Evolutionary conservation across 2,888 invertebrate genomes (phyloP), one percentile per base, ranked within the genome.

Genomic region (Caenorhabditis zanzibari): DNA sequence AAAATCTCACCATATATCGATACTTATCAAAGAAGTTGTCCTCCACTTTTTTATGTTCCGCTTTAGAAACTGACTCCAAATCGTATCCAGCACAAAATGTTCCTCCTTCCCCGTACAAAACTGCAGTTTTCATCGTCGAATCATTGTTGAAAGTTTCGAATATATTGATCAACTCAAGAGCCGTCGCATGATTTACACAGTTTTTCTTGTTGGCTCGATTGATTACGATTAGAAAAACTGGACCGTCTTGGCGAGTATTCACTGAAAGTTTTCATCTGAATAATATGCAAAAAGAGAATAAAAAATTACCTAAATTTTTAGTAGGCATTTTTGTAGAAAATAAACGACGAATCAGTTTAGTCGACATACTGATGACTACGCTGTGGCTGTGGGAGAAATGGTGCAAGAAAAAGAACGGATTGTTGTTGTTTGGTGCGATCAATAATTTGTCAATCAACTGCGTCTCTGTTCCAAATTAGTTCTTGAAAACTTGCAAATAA

Each of bases 71-170:
- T 91, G 96, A 96, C 69, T 95, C 94, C 69, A 97, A 94, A 93
- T 98, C 97, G 92, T 95, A 96, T 0, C 98, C 98, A 2, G 97
- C 95, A 93, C 96, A 97, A 93, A 98, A 98, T 76, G 95, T 96
- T 0, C 54, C 76, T 77, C 89, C 90, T 85, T 89, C 86, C 14
- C 98, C 98, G 92, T 96, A 95, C 2, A 98, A 93, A 1, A 98
- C 95, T 9, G 95, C 95, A 5, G 95, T 95, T 84, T 94, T 93
- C 0, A 95, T 94, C 0, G 94, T 93, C 0, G 94, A 93, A 92
- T 97, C 96, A 38, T 95, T 94, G 87, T 98, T 96, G 93, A 97
- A 97, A 19, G 94, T 93, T 82, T 95, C 93, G 68, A 98, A 94
- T 0, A 96, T 93, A 38, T 94, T 94, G 4, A 94, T 94, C 22